Base-by-base conservation (phyloP, 2,888 invertebrate genomes). In the Andrena fulva region DNA sequence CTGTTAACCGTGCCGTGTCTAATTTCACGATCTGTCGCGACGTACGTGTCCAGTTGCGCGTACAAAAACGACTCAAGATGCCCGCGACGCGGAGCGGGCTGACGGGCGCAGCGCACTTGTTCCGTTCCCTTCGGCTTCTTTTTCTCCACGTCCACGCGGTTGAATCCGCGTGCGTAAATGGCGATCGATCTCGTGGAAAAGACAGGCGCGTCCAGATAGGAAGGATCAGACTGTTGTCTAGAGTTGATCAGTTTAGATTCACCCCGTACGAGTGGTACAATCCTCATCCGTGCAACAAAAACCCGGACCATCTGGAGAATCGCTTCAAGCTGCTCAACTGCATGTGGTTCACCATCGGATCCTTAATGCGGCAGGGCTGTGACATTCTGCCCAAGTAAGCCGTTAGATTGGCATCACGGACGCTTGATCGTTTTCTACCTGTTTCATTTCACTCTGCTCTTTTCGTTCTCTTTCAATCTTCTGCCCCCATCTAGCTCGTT, bases 291-390 rank as follows among this genome's bases (percentile, higher is more conserved):
- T 97, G 97, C 93, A 97, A 98, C 94, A 96, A 96, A 92, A 97
- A 97, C 95, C 96, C 96, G 91, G 97, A 97, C 90, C 96, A 96
- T 87, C 95, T 98, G 94, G 98, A 98, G 95, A 99, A 98, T 94
- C 98, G 98, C 94, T 99, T 99, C 95, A 98, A 97, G 80, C 95
- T 97, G 94, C 95, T 97, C 95, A 99, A 99, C 95, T 98, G 98
- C 95, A 96, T 99, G 95, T 99, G 99, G 99, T 99, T 99, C 95
- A 98, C 98, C 89, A 98, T 99, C 90, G 98, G 98, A 91, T 98
- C 98, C 63, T 96, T 99, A 91, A 98, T 99, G 97, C 98, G 98
- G 94, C 98, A 99, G 95, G 98, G 98, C 94, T 98, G 98, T 95
- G 98, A 98, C 95, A 98, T 98, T 95, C 95, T 98, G 91, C 98